Evolutionary conservation across 2,113 vertebrate genomes (phyloP).

Genomic region (Tympanuchus pallidicinctus): DNA sequence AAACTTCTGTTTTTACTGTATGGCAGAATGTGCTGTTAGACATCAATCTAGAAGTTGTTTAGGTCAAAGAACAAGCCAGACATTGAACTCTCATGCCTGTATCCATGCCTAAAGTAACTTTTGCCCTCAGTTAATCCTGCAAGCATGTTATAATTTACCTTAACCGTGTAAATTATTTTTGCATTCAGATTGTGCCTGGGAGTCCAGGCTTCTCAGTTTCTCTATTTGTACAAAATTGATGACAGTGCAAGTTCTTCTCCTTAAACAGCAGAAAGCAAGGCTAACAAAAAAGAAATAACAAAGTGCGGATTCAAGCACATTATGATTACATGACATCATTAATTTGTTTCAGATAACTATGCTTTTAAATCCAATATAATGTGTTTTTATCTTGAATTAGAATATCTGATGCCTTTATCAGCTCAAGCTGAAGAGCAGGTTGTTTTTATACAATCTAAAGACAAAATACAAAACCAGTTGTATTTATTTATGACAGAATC

Average conservation of each 20-base stretch:
- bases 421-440: neutral
- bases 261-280: neutral
- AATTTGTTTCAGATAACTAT: neutral
- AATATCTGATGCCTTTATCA: neutral
- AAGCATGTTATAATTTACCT: neutral
- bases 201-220: neutral
- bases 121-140: neutral
- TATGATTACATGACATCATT: neutral
- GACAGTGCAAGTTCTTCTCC: neutral
- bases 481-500: neutral
- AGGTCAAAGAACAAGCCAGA: slow-evolving; percentile 10
- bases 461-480: neutral
- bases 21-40: neutral
- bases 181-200: neutral
- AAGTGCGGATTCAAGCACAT: neutral
- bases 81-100: neutral
- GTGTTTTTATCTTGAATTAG: neutral
- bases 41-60: slow-evolving; percentile 27
- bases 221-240: neutral
- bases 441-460: neutral
- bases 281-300: neutral
- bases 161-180: slow-evolving; percentile 17
- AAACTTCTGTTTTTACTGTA: slow-evolving; percentile 40
- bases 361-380: neutral
- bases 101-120: neutral